phyloP scores from a whole-genome alignment of 2,888 invertebrate genomes.

The Laspeyria flexula region DNA sequence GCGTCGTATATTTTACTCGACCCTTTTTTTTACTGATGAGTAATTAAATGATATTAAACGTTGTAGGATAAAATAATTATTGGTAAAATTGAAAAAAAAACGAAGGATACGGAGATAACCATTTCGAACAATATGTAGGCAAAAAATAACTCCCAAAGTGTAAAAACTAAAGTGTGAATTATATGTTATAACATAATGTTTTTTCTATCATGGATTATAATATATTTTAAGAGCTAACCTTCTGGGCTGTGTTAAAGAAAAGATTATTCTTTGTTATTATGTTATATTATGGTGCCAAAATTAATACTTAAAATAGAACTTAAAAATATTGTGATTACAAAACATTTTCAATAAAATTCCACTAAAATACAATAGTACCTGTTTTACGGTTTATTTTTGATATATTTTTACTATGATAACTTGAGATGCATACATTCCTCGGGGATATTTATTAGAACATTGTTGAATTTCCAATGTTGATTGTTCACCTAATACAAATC shows the following conservation, averaged over 20 bases:
- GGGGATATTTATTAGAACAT: neutral
- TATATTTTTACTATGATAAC: constrained; percentile 25
- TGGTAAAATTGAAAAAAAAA: too few species aligned
- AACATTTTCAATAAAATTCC: constrained; percentile 20
- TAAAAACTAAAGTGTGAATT: too few species aligned
- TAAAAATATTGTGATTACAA: constrained; percentile 1
- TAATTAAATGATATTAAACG: too few species aligned
- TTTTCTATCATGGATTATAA: neutral
- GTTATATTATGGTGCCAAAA: constrained; percentile 47
- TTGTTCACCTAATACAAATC: too few species aligned
- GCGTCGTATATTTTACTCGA: too few species aligned
- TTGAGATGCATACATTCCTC: constrained; percentile 18
- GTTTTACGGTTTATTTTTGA: constrained; percentile 36
- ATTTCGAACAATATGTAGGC: too few species aligned
- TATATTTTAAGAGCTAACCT: constrained; percentile 6
- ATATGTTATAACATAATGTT: neutral
- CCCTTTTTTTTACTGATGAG: too few species aligned
- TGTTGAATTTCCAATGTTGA: too few species aligned
- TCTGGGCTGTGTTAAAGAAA: constrained; percentile 41
- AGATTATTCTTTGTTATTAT: constrained; percentile 22
- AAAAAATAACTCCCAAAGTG: too few species aligned
- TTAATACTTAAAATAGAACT: constrained; percentile 13
- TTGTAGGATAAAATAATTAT: too few species aligned
- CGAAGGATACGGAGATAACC: too few species aligned
- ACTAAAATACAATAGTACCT: constrained; percentile 17